Percentiles rank a stretch among this genome's conserved stretches.
These are phyloP conservation scores for Drymonia ruficornis DNA, from an alignment of 2,888 invertebrate genomes.

Conservation along the genomic window DNA sequence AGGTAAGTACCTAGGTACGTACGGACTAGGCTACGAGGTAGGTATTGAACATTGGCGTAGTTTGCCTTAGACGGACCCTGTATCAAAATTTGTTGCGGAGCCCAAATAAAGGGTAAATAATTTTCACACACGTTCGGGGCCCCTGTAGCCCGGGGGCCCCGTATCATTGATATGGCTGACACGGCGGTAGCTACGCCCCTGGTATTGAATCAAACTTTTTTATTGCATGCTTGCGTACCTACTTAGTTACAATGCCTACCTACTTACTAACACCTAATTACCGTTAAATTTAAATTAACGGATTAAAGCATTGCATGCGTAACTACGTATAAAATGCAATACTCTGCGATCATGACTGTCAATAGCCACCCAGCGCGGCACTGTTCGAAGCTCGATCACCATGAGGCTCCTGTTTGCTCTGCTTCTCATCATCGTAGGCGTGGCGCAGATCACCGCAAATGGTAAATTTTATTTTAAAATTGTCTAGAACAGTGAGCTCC, in stretches of 20 bases:
- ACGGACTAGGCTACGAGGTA: no score
- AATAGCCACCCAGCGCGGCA: neutral
- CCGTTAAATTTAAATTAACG: conserved; percentile 1
- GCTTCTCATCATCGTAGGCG: neutral
- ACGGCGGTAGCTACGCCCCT: no score
- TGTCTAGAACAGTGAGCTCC: no score
- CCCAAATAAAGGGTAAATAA: no score
- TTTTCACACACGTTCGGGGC: no score
- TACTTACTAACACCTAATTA: neutral
- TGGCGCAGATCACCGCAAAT: neutral
- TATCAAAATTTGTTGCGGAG: no score
- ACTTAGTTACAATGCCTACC: neutral
- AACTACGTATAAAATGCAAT: neutral
- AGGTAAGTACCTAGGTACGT: no score
- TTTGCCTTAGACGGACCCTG: no score
- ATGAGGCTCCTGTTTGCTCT: neutral
- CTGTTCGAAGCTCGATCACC: neutral
- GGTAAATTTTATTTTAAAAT: neutral
- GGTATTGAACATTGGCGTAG: no score
- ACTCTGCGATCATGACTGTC: neutral
- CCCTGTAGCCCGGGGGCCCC: no score
- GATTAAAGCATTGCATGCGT: neutral
- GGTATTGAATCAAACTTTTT: no score
- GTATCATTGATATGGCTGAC: no score
- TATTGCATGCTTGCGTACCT: neutral